These are phyloP conservation scores for Ifrita kowaldi DNA, from an alignment of 2,113 vertebrate species.

Conservation along the genomic window DNA sequence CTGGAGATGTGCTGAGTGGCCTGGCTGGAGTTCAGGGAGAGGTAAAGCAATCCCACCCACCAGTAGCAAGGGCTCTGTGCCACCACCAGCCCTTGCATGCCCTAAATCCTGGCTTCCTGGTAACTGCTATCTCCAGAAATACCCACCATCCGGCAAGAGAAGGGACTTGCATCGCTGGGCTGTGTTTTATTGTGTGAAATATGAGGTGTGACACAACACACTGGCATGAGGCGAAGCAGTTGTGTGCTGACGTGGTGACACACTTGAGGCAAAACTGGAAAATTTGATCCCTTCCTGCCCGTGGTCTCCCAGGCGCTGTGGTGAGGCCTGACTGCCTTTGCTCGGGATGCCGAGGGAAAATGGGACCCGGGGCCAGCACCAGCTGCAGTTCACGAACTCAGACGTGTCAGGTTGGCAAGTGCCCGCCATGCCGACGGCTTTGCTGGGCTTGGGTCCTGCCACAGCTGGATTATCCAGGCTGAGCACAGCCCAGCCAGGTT, in stretches of 20 bases:
- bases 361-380: not conserved
- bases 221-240: slow-evolving; percentile 53
- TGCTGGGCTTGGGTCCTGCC: not conserved
- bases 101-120: slow-evolving; percentile 21
- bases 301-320: not conserved
- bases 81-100: not conserved
- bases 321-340: not conserved
- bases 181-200: slow-evolving; percentile 34
- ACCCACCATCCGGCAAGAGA: not conserved
- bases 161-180: not conserved
- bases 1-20: slow-evolving; percentile 54
- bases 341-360: not conserved
- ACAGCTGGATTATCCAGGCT: not conserved
- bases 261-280: slow-evolving; percentile 45
- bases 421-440: not conserved
- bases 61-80: slow-evolving; percentile 15
- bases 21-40: slow-evolving; percentile 50
- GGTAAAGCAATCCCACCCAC: slow-evolving; percentile 54
- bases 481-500: not conserved
- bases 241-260: slow-evolving; percentile 65
- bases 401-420: not conserved
- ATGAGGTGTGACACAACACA: slow-evolving; percentile 48
- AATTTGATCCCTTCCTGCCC: slow-evolving; percentile 60
- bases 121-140: slow-evolving; percentile 50
- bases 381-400: slow-evolving; percentile 3